Evolutionary conservation across 2,797 vertebrate genomes (phyloP), one percentile per base, ranked within the genome.

Genomic region (Coregonus ussuriensis): DNA sequence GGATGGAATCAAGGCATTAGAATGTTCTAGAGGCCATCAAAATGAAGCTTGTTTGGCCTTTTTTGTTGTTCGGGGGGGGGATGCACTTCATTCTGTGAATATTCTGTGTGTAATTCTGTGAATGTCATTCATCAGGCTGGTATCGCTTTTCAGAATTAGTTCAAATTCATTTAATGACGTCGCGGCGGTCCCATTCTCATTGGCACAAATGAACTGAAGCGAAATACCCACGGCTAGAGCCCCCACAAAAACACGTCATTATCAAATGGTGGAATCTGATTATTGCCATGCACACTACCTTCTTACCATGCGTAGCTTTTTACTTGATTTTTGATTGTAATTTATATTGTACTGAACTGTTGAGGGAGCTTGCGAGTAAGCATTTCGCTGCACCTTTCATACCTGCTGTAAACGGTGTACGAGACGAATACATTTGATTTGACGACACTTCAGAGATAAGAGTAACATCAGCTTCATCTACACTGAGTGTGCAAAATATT

Each of bases 121-220:
- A 76, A 62, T 59, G 18, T 14, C 29, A 71, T 76, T 76, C 75
- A 70, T 47, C 67, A 29, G 65, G n/a, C 65, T 52, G 21, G 29
- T 47, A 71, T 76, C 18, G 67, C 62, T 54, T 71, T 56, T 76
- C 67, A 70, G 53, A 37, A 47, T 21, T 76, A 1, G 11, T 53
- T 62, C 67, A 67, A 13, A 37, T 37, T 25, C 21, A 62, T 41
- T 73, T 37, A 7, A 73, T 73, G 53, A 11, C 51, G 51, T 52
- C 47, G 21, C 25, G 70, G 31, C 6, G 4, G 21, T 18, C 29
- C 31, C 72, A 37, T 73, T 59, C 16, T 15, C 31, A 73, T 73
- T 59, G 59, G n/a, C 54, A 54, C 54, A 62, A 73, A 73, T 59
- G 9, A 73, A 73, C 16, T 37, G 29, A 73, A 62, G 53, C 18